These are phyloP conservation scores for Tenthredo distinguenda DNA, from an alignment of 2,888 invertebrate species.

Conservation along the genomic window DNA sequence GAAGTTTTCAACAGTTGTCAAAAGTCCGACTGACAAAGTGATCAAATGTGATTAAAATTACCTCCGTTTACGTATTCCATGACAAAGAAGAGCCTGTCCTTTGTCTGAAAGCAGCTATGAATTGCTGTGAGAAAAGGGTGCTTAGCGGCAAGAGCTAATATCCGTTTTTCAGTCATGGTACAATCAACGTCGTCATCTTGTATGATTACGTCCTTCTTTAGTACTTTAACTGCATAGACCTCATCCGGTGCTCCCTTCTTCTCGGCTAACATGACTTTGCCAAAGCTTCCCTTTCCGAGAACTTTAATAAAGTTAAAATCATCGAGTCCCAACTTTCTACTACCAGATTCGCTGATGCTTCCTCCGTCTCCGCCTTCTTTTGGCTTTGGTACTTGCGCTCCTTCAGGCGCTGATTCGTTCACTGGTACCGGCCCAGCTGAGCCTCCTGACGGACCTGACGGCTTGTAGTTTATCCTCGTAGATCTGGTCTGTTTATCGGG, in stretches of 20 bases:
- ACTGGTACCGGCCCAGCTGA: background rate
- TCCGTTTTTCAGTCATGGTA: constrained; percentile 99
- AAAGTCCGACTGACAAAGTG: background rate
- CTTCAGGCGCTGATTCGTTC: constrained; percentile 44
- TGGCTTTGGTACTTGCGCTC: background rate
- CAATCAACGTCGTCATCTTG: constrained; percentile 99
- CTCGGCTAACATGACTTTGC: constrained; percentile 99
- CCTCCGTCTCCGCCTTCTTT: constrained; percentile 60
- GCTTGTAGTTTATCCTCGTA: constrained; percentile 70
- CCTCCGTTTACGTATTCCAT: constrained; percentile 99
- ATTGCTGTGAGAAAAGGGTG: constrained; percentile 99
- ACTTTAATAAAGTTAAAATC: constrained; percentile 99
- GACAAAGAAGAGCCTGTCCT: constrained; percentile 97
- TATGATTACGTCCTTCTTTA: constrained; percentile 98
- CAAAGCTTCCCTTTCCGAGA: constrained; percentile 99
- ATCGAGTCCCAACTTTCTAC: constrained; percentile 85
- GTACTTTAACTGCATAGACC: constrained; percentile 92
- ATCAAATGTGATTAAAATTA: constrained; percentile 48
- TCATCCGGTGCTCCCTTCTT: constrained; percentile 93
- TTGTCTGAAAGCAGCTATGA: constrained; percentile 98
- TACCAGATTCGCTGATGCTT: constrained; percentile 61
- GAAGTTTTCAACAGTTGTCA: background rate
- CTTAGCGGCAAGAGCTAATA: constrained; percentile 96
- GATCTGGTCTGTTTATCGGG: constrained; percentile 87
- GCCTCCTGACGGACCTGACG: constrained; percentile 46